phyloP scores from a whole-genome alignment of 2,888 invertebrate species.

The Hydropsyche betteni region DNA sequence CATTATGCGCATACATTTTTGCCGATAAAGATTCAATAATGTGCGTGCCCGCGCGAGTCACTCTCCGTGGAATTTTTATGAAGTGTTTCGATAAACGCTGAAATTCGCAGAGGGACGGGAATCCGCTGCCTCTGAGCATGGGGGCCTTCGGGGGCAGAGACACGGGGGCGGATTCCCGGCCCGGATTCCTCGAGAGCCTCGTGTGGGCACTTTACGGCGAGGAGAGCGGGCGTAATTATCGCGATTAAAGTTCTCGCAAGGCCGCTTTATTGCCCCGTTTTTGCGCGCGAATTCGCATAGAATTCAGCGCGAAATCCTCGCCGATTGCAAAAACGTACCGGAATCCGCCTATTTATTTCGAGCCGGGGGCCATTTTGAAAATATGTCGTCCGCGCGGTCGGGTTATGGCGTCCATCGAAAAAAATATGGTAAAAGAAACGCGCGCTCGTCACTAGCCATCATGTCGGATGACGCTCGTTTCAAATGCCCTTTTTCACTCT shows the following conservation, averaged over 20 bases:
- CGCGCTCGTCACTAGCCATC: no score
- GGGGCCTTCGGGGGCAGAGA: constrained; percentile 29
- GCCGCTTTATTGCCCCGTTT: constrained; percentile 23
- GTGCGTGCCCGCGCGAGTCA: no score
- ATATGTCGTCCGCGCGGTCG: neutral
- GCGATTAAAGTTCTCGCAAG: constrained; percentile 20
- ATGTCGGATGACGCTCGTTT: no score
- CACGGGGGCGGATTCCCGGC: constrained; percentile 40
- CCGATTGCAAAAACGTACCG: constrained; percentile 21
- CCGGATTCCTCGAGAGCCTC: constrained; percentile 11
- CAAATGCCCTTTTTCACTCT: no score
- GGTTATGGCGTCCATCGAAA: no score
- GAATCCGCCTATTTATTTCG: constrained; percentile 14
- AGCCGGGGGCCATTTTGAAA: constrained; percentile 4
- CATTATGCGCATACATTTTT: no score
- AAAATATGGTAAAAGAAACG: no score
- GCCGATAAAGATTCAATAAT: no score
- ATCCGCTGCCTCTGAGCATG: neutral
- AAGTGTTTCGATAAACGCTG: no score
- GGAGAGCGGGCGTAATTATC: constrained; percentile 24
- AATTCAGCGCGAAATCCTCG: constrained; percentile 29
- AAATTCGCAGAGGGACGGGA: neutral
- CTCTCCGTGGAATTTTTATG: no score
- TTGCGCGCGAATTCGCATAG: constrained; percentile 20
- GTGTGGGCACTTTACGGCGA: neutral